phyloP scores from a whole-genome alignment of 2,797 vertebrate genomes.

The Tapera naevia region DNA sequence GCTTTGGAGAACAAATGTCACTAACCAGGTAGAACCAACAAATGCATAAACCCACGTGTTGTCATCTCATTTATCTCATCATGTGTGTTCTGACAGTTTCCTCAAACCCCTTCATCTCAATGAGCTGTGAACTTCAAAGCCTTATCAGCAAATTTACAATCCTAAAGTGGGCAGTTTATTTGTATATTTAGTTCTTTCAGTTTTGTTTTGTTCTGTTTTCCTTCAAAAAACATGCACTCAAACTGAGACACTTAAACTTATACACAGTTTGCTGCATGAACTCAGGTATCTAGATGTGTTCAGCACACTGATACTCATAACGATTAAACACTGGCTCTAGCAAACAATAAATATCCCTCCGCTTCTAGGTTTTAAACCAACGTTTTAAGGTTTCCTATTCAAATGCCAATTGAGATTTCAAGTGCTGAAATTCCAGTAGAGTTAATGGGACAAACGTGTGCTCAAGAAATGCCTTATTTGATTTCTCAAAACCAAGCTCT shows the following conservation, averaged over 20 bases:
- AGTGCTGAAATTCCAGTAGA: not conserved
- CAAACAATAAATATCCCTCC: not conserved
- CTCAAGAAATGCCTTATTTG: not conserved
- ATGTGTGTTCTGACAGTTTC: not conserved
- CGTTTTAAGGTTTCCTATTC: not conserved
- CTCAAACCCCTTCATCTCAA: not conserved
- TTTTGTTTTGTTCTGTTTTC: not conserved
- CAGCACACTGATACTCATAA: not conserved
- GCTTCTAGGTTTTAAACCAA: not conserved
- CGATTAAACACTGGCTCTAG: not conserved
- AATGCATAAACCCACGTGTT: not conserved
- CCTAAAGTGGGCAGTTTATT: not conserved
- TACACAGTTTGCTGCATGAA: not conserved
- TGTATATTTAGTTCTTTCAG: not conserved
- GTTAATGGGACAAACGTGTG: not conserved
- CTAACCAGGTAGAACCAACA: not conserved
- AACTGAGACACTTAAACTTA: not conserved
- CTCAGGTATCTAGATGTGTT: not conserved
- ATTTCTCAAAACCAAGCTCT: not conserved
- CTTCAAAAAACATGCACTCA: not conserved
- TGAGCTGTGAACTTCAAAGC: not conserved
- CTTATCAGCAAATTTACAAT: not conserved
- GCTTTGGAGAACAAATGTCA: not conserved
- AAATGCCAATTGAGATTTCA: not conserved
- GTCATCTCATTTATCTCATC: not conserved